A percentile compares a stretch with the other conserved stretches of the same genome.
Evolutionary conservation across 2,888 invertebrate genomes (phyloP).

Genomic region (Parnassius mnemosyne): DNA sequence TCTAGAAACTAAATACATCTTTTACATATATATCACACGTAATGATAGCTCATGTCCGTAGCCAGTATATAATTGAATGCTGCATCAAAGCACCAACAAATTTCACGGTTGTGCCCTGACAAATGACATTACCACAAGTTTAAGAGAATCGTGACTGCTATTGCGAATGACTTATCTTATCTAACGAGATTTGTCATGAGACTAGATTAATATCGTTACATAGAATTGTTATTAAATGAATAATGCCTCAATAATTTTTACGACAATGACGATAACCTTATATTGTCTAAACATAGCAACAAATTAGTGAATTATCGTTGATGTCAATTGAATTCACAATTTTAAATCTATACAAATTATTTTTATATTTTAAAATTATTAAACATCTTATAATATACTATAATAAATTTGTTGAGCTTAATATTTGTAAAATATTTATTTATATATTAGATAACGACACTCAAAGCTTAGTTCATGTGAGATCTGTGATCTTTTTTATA

Average conservation of each 20-base stretch:
- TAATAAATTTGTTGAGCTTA: too few species aligned
- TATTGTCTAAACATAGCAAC: not conserved
- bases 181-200: conserved; percentile 27
- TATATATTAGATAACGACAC: too few species aligned
- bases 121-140: conserved; percentile 49
- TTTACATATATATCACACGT: not conserved
- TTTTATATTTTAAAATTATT: too few species aligned
- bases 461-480: too few species aligned
- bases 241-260: too few species aligned
- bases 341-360: not conserved
- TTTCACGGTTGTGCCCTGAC: conserved; percentile 53
- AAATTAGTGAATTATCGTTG: not conserved
- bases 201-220: not conserved
- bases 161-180: conserved; percentile 31
- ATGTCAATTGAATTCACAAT: not conserved
- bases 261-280: too few species aligned
- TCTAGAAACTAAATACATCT: not conserved
- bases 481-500: too few species aligned
- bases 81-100: conserved; percentile 7
- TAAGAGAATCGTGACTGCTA: conserved; percentile 32
- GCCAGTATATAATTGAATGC: conserved; percentile 18
- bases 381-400: too few species aligned
- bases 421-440: too few species aligned
- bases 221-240: not conserved
- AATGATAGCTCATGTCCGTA: not conserved